Evolutionary conservation across 2,888 invertebrate species (phyloP), one percentile per base, ranked within the genome.

Genomic region (Mythimna impura): DNA sequence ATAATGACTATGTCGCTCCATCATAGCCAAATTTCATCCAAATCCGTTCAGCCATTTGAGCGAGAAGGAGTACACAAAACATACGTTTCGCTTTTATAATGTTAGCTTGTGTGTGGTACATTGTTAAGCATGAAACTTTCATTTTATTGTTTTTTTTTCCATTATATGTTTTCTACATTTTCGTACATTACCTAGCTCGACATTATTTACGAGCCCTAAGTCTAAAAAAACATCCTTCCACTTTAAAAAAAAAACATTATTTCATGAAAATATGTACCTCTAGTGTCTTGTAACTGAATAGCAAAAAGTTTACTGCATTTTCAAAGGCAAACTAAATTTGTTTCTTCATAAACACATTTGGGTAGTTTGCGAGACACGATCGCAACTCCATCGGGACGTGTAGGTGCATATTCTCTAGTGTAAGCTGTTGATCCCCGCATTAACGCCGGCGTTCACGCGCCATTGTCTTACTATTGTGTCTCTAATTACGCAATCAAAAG

Each of bases 331-430:
- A 85, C 76, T 79, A 70, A 82, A 83, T 86, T 81, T 84, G 81
- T 85, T 84, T 82, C 85, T 84, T 84, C 66, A 86, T 86, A 85
- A 86, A 85, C 80, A 81, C 80, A 78, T 84, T 84, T 84, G 76
- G 69, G 74, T 82, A 87, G 85, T 88, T 87, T 80, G 76, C 81
- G 66, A 85, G 78, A 81, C 84, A 83, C 83, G 82, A 78, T 79
- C 78, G 70, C 73, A 81, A 82, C 85, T 85, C 80, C 78, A 66
- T 25, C 80, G 81, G 82, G 83, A 85, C 81, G 85, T 86, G 82
- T 78, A 67, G 77, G 36, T 82, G 83, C 83, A 82, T 47, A 47
- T 55, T 63, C 43, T 71, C 9, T 85, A 76, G 84, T 50, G n/a
- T n/a, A n/a, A n/a, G n/a, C n/a, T n/a, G n/a, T n/a, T n/a, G n/a